Percentiles rank a stretch among this genome's conserved stretches.
These are phyloP conservation scores for Acanthaster planci DNA, from an alignment of 35 echinoderm and acorn worm genomes.

Conservation along the genomic window DNA sequence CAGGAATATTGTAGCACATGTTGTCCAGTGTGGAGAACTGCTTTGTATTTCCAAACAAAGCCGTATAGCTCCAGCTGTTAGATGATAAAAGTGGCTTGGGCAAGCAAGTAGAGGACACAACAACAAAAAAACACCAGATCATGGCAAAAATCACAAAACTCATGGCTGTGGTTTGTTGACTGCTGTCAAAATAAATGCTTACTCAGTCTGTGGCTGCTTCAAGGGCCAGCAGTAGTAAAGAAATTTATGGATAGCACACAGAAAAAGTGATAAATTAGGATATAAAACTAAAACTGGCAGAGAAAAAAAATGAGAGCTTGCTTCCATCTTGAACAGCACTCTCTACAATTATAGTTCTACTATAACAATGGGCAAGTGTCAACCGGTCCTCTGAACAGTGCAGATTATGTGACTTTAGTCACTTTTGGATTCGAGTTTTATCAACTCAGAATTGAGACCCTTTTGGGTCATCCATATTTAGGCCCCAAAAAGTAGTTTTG, in stretches of 20 bases:
- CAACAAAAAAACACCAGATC: background rate
- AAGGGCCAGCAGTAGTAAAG: background rate
- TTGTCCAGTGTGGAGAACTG: background rate
- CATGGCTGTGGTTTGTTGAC: background rate
- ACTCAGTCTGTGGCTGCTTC: background rate
- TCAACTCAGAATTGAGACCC: too few relatives aligned
- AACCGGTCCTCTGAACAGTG: too few relatives aligned
- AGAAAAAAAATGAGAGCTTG: too few relatives aligned
- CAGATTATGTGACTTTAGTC: too few relatives aligned
- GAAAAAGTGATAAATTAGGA: background rate
- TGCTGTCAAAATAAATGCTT: background rate
- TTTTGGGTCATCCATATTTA: too few relatives aligned
- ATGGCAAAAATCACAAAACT: background rate
- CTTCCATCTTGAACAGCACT: too few relatives aligned
- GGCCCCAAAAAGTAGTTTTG: too few relatives aligned
- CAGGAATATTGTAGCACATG: background rate
- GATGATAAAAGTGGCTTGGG: background rate
- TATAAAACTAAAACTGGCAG: background rate
- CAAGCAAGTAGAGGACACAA: background rate
- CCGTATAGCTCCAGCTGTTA: too few relatives aligned
- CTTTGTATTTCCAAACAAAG: too few relatives aligned
- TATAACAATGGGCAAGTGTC: too few relatives aligned
- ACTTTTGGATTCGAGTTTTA: too few relatives aligned
- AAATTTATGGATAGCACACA: constrained; percentile 4
- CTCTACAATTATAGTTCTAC: too few relatives aligned